These are phyloP conservation scores for Setophaga coronata DNA, from an alignment of 2,113 vertebrate species.

Conservation along the genomic window DNA sequence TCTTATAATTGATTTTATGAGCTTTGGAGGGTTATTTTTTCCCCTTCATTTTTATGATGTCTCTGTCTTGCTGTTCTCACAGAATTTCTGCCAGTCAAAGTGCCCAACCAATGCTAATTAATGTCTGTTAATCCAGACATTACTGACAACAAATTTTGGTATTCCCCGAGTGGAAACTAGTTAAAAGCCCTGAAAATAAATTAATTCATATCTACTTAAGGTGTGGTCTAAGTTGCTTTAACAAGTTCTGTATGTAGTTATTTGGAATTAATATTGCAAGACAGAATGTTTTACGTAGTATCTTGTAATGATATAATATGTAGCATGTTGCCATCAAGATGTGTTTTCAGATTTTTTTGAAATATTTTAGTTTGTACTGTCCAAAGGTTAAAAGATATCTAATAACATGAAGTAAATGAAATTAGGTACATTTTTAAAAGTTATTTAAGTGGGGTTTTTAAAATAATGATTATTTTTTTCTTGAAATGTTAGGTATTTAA, in stretches of 20 bases:
- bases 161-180: background rate
- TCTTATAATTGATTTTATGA: background rate
- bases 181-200: background rate
- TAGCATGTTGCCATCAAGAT: background rate
- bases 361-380: background rate
- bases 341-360: background rate
- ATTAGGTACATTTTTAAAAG: background rate
- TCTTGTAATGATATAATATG: background rate
- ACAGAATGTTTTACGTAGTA: background rate
- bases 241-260: background rate
- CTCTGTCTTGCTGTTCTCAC: background rate
- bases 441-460: background rate
- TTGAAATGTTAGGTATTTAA: background rate
- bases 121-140: background rate
- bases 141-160: background rate
- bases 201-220: background rate
- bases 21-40: background rate
- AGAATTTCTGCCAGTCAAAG: background rate
- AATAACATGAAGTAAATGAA: background rate
- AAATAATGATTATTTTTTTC: background rate
- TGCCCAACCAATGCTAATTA: background rate
- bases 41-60: background rate
- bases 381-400: background rate
- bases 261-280: background rate
- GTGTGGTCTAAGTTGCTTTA: background rate